These are phyloP conservation scores for Colistium nudipinnis DNA, from an alignment of 2,113 vertebrate genomes.

Conservation along the genomic window DNA sequence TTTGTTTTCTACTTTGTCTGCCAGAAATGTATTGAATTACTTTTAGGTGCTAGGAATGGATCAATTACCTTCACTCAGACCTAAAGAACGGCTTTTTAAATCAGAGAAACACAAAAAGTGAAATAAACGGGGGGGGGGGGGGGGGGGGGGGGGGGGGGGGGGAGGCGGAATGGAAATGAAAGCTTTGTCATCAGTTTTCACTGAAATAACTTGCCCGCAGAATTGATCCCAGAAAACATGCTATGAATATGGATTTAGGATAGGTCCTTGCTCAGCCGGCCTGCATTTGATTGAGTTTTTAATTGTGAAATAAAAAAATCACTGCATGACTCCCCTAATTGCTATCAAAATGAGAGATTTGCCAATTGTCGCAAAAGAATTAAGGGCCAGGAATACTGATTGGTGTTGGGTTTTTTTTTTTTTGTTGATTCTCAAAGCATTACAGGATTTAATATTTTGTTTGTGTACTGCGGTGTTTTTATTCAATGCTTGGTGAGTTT, in stretches of 20 bases:
- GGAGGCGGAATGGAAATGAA: constrained; percentile 6
- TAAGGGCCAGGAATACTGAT: constrained; percentile 35
- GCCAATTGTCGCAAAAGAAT: constrained; percentile 51
- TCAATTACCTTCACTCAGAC: not conserved
- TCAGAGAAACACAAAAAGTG: constrained; percentile 14
- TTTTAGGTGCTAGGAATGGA: not conserved
- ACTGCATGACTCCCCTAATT: constrained; percentile 48
- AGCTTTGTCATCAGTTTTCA: constrained; percentile 2
- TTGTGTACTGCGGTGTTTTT: not conserved
- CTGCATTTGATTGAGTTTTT: constrained; percentile 63
- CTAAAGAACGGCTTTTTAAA: too few relatives aligned
- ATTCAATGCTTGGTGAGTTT: not conserved
- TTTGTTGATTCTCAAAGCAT: constrained; percentile 6
- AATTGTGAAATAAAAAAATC: constrained; percentile 56
- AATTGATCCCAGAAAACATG: constrained; percentile 18
- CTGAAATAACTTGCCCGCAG: constrained; percentile 10
- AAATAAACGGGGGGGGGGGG: too few relatives aligned
- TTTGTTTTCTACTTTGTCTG: constrained; percentile 17
- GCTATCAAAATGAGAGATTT: constrained; percentile 59
- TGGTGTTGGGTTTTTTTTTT: not conserved
- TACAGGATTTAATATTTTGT: constrained; percentile 1
- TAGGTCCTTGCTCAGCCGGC: constrained; percentile 28
- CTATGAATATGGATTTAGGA: constrained; percentile 61
- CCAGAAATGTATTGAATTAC: not conserved
- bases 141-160: too few relatives aligned